phyloP scores from a whole-genome alignment of 2,797 vertebrate genomes.

The Phylloscopus collybita region DNA sequence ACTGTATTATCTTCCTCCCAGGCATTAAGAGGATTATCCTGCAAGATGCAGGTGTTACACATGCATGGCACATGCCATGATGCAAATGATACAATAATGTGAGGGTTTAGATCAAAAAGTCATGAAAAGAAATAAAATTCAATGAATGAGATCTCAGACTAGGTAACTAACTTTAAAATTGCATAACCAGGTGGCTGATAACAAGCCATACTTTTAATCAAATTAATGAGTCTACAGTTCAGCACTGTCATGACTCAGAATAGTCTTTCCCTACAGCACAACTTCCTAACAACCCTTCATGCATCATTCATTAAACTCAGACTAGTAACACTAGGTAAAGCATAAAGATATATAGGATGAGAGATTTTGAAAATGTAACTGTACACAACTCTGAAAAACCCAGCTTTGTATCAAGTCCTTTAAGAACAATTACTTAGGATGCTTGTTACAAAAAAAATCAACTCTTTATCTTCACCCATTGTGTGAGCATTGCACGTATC shows the following conservation, averaged over 20 bases:
- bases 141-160: conserved; percentile 49
- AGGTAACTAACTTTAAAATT: conserved; percentile 60
- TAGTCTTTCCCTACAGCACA: conserved; percentile 66
- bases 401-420: neutral
- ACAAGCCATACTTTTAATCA: conserved; percentile 71
- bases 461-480: neutral
- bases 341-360: conserved; percentile 42
- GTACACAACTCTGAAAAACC: neutral
- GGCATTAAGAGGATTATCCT: neutral
- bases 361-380: neutral
- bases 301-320: conserved; percentile 67
- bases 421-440: neutral
- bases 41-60: neutral
- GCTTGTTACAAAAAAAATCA: neutral
- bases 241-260: conserved; percentile 68
- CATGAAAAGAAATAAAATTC: conserved; percentile 48
- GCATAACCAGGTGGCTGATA: conserved; percentile 66
- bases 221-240: conserved; percentile 73
- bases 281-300: conserved; percentile 64
- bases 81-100: neutral
- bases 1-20: neutral
- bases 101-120: neutral
- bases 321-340: conserved; percentile 35
- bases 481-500: neutral
- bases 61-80: neutral